Evolutionary conservation across 2,888 invertebrate species (phyloP), one percentile per base, ranked within the genome.

Genomic region (Apamea sordens): DNA sequence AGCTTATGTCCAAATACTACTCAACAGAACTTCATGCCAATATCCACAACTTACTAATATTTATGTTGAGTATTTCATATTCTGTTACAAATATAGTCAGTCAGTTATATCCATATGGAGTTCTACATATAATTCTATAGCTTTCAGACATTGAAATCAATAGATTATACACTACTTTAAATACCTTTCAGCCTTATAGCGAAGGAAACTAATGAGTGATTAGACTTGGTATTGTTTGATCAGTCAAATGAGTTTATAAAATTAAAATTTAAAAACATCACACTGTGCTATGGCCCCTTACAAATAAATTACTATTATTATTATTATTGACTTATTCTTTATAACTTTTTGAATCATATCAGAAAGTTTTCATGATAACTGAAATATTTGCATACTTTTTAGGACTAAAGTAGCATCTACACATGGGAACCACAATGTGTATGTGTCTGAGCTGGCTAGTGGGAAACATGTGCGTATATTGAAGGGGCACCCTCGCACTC

Each of bases 371-470:
- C 28, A 28, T 63, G n/a, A 18, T 18, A 50, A 47, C 11, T 76
- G 7, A 67, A 75, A 65, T 73, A 64, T 6, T 18, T 56, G 10
- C 28, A 61, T 65, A 50, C 36, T 47, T 77, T 79, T 94, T 94
- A 98, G 98, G 85, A 98, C 98, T 18, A 98, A 98, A 96, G 98
- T 98, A 73, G 99, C 99, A 69, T 99, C 99, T 13, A 98, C 98
- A 1, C 99, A 99, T 96, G 99, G 99, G 36, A 98, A 99, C 94
- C 99, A 99, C 93, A 98, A 98, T 93, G 98, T 99, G 56, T 98
- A 99, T 93, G 98, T 99, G 50, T 98, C 98, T 28, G 98, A 99
- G 92, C 94, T 98, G 64, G 97, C 97, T 36, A 98, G 97, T 89
- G 98, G 98, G 0, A 98, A 98, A 92, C 98, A 98, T 92, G 97